Evolutionary conservation across 2,888 invertebrate species (phyloP).

Genomic region (Euphydryas editha): DNA sequence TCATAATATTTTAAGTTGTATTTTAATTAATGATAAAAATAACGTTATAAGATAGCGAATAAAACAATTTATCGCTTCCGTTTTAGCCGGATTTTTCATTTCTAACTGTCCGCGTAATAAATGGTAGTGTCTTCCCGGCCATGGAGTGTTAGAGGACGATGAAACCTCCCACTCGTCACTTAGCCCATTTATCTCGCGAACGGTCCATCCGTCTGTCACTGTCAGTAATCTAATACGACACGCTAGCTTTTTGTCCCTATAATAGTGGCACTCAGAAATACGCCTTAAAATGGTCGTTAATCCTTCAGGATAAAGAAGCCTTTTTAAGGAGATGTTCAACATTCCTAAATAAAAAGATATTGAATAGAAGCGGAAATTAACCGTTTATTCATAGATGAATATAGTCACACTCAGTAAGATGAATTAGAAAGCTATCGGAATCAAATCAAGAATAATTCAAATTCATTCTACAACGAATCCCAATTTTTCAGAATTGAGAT

Average conservation of each 20-base stretch:
- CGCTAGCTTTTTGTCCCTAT: constrained; percentile 79
- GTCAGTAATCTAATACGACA: constrained; percentile 82
- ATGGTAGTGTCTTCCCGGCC: constrained; percentile 63
- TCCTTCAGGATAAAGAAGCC: constrained; percentile 66
- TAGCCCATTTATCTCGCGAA: constrained; percentile 79
- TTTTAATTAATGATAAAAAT: neutral
- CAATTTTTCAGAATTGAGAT: too few species aligned
- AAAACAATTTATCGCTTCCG: constrained; percentile 39
- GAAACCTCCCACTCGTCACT: constrained; percentile 78
- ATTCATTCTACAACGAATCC: neutral
- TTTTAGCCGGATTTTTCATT: constrained; percentile 67
- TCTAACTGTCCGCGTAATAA: constrained; percentile 66
- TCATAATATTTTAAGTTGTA: neutral
- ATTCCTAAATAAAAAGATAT: constrained; percentile 55
- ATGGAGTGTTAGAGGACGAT: constrained; percentile 51
- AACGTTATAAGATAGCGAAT: constrained; percentile 10
- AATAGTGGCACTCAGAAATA: constrained; percentile 71
- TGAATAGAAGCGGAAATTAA: constrained; percentile 37
- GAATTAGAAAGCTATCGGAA: neutral
- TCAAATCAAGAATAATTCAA: neutral
- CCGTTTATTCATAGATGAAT: constrained; percentile 26
- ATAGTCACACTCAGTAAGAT: constrained; percentile 24
- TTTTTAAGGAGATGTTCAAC: constrained; percentile 66
- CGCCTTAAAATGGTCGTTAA: constrained; percentile 71
- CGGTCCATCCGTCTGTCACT: constrained; percentile 78